phyloP scores from a whole-genome alignment of 2,888 invertebrate species.

The Chrysomela aeneicollis region DNA sequence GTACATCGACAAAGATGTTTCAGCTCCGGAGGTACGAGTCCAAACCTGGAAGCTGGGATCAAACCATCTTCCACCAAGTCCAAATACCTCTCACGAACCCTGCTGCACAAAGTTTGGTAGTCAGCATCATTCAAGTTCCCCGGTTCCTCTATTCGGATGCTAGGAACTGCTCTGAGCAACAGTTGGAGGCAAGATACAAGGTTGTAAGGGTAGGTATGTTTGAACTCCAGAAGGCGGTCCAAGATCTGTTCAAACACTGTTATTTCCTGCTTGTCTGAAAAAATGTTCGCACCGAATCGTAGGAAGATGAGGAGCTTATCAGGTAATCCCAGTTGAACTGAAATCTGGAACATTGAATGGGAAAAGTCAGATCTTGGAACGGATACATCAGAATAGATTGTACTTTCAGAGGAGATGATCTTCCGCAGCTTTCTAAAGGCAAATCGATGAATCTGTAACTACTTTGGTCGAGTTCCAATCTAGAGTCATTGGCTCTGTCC shows the following conservation, averaged over 20 bases:
- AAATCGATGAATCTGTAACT: conserved; percentile 76
- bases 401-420: conserved; percentile 68
- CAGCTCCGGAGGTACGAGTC: conserved; percentile 71
- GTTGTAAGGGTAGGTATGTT: conserved; percentile 73
- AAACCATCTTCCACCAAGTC: conserved; percentile 68
- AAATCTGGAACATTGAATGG: conserved; percentile 50
- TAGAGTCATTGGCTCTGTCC: conserved; percentile 76
- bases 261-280: conserved; percentile 67
- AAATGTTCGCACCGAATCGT: conserved; percentile 73
- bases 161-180: conserved; percentile 71
- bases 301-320: conserved; percentile 79
- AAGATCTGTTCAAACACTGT: conserved; percentile 70
- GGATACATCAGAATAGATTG: background rate
- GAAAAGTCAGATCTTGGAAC: background rate
- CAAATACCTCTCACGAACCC: conserved; percentile 56
- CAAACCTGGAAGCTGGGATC: conserved; percentile 67
- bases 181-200: conserved; percentile 74
- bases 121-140: conserved; percentile 49
- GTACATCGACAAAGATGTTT: conserved; percentile 79
- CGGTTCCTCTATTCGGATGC: conserved; percentile 63
- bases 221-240: conserved; percentile 54
- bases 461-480: conserved; percentile 57
- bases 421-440: conserved; percentile 83
- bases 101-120: conserved; percentile 29
- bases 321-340: conserved; percentile 76